Evolutionary conservation across 1,140 invertebrate species (phyloP).

Genomic region (Camponotus pennsylvanicus): DNA sequence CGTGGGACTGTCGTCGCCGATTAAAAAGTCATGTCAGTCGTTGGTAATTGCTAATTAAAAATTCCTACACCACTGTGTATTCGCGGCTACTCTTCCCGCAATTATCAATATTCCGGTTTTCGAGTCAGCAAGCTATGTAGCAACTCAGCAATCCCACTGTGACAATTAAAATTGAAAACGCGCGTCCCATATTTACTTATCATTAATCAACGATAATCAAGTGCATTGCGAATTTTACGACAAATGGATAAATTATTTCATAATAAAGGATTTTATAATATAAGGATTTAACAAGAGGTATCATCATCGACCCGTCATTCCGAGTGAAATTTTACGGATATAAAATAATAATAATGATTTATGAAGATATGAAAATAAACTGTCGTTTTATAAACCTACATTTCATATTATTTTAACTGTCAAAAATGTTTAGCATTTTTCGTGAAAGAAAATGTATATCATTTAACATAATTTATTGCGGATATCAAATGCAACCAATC

Average conservation of each 20-base stretch:
- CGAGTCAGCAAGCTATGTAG: constrained; percentile 5
- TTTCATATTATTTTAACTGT: constrained; percentile 14
- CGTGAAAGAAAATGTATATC: not conserved
- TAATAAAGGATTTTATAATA: constrained; percentile 3
- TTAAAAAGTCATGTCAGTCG: constrained; percentile 44
- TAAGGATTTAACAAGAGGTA: not conserved
- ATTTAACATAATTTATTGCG: not conserved
- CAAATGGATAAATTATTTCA: constrained; percentile 16
- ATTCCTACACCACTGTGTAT: constrained; percentile 16
- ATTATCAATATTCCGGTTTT: constrained; percentile 41
- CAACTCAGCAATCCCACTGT: not conserved
- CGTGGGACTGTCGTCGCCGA: not conserved
- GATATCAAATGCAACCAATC: not conserved
- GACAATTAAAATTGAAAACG: constrained; percentile 47
- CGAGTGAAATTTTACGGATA: not conserved
- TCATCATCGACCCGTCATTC: not conserved
- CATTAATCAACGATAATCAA: constrained; percentile 44
- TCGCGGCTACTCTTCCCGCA: constrained; percentile 30
- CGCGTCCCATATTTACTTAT: constrained; percentile 24
- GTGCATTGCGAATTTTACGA: constrained; percentile 19
- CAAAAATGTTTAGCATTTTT: not conserved
- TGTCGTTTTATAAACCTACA: not conserved
- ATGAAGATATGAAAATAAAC: not conserved
- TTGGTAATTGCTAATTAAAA: constrained; percentile 54
- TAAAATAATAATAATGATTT: not conserved